phyloP scores from a whole-genome alignment of 2,113 vertebrate species.

The Apteryx mantelli region DNA sequence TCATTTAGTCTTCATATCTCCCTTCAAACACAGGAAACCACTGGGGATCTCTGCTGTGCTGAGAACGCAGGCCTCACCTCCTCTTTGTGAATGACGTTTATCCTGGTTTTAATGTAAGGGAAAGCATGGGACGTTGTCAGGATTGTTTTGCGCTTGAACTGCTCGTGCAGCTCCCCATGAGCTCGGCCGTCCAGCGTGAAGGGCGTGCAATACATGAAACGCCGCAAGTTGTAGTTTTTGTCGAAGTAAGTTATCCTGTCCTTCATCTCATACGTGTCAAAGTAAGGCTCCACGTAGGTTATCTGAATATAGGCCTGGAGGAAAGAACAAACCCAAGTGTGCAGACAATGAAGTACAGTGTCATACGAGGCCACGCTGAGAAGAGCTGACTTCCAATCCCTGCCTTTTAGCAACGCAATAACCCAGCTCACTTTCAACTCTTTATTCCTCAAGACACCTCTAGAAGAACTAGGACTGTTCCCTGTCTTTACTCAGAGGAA shows the following conservation, averaged over 20 bases:
- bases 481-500: background rate
- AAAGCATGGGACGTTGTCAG: conserved; percentile 97
- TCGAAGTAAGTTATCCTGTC: conserved; percentile 99
- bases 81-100: conserved; percentile 98
- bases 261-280: conserved; percentile 99
- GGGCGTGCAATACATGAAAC: conserved; percentile 98
- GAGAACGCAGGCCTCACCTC: conserved; percentile 80
- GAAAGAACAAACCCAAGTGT: background rate
- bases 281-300: conserved; percentile 97
- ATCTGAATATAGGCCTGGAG: conserved; percentile 96
- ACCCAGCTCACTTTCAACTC: background rate
- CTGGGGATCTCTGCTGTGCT: background rate
- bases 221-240: conserved; percentile 97
- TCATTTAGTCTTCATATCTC: accelerated
- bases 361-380: background rate
- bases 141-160: conserved; percentile 97
- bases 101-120: conserved; percentile 98
- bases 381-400: background rate
- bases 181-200: conserved; percentile 97
- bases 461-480: accelerated
- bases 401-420: background rate
- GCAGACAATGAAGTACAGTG: background rate
- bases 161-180: conserved; percentile 95
- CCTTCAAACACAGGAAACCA: background rate
- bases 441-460: background rate